These are phyloP conservation scores for Linnaemya vulpina DNA, from an alignment of 2,888 invertebrate genomes.

Conservation along the genomic window DNA sequence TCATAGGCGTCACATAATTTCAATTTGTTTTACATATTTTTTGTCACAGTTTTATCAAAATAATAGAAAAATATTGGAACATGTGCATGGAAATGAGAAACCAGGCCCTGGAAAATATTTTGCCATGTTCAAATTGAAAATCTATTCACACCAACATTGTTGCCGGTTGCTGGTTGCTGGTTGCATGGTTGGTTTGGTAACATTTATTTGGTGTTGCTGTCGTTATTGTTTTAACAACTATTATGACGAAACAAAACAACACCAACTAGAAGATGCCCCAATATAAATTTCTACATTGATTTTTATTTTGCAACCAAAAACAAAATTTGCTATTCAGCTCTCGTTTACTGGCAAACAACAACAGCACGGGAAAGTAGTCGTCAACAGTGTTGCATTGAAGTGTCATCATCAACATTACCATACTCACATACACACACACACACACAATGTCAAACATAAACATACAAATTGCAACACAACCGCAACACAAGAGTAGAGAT, in stretches of 20 bases:
- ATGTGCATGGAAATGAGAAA: background rate
- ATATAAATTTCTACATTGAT: slow-evolving; percentile 67
- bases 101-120: background rate
- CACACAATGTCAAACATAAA: slow-evolving; percentile 1
- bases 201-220: slow-evolving; percentile 40
- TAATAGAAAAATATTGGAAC: slow-evolving; percentile 11
- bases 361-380: slow-evolving; percentile 23
- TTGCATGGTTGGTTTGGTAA: slow-evolving; percentile 43
- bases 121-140: slow-evolving; percentile 53
- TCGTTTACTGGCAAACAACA: slow-evolving; percentile 19
- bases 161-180: slow-evolving; percentile 42
- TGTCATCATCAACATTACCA: slow-evolving; percentile 65
- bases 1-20: slow-evolving; percentile 50
- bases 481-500: slow-evolving; percentile 16
- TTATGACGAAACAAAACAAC: background rate
- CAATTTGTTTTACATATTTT: slow-evolving; percentile 56
- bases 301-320: slow-evolving; percentile 40
- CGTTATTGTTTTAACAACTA: slow-evolving; percentile 35
- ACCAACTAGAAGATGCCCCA: background rate
- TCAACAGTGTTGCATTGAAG: slow-evolving; percentile 66
- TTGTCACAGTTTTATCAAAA: slow-evolving; percentile 32
- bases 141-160: slow-evolving; percentile 64
- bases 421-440: slow-evolving; percentile 46
- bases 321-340: background rate
- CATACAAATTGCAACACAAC: slow-evolving; percentile 41